These are phyloP conservation scores for Taphrorychus bicolor DNA, from an alignment of 2,888 invertebrate species.

Conservation along the genomic window DNA sequence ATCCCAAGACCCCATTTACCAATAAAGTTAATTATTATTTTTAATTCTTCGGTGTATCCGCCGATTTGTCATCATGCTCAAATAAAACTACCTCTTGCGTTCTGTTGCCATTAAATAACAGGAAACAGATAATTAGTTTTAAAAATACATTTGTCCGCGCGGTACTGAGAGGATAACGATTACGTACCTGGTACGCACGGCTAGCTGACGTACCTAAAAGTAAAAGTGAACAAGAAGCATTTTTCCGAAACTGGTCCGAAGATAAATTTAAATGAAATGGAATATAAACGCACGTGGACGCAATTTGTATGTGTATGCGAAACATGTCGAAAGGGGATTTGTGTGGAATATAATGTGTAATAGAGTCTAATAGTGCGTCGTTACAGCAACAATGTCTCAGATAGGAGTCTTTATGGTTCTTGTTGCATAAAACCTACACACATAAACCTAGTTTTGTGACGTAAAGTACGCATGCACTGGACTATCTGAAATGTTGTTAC, in stretches of 20 bases:
- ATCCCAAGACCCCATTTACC: no score
- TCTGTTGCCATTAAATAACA: not conserved
- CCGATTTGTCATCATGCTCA: not conserved
- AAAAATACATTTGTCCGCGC: not conserved
- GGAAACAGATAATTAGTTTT: not conserved
- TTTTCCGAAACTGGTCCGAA: not conserved
- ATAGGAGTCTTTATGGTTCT: not conserved
- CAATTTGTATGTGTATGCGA: not conserved
- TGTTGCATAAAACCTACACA: not conserved
- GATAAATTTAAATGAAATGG: not conserved
- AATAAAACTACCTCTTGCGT: not conserved
- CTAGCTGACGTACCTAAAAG: no score
- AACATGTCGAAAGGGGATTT: not conserved
- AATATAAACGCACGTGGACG: not conserved
- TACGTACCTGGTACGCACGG: not conserved
- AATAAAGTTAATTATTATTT: no score
- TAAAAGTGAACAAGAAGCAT: not conserved
- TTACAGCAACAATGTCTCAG: not conserved
- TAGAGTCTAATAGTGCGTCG: not conserved
- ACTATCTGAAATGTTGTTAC: not conserved
- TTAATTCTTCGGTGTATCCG: no score
- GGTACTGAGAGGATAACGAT: no score
- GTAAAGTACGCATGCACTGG: not conserved
- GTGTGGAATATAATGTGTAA: not conserved
- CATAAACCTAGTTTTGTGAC: not conserved